Percentiles rank a stretch among this genome's conserved stretches.
phyloP scores from a whole-genome alignment of 2,797 vertebrate genomes.

The Chelidonichthys spinosus region DNA sequence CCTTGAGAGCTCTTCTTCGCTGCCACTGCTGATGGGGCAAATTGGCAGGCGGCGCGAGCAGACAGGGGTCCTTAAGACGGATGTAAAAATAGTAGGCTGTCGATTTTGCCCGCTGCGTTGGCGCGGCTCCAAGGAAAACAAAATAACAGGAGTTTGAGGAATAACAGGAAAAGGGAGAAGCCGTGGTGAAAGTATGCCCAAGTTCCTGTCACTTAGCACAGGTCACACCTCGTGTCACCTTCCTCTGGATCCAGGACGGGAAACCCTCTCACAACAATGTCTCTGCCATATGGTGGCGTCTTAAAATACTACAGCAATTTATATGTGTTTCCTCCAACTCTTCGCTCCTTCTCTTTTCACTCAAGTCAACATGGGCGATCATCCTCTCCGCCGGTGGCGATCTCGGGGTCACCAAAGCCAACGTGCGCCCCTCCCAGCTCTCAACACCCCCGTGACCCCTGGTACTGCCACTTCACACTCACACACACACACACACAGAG shows the following conservation, averaged over 20 bases:
- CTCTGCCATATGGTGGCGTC: slow-evolving; percentile 60
- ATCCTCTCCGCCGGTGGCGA: slow-evolving; percentile 42
- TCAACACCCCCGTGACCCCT: slow-evolving; percentile 43
- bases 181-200: slow-evolving; percentile 76
- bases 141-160: slow-evolving; percentile 78
- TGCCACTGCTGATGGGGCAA: slow-evolving; percentile 77
- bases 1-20: slow-evolving; percentile 68
- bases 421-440: slow-evolving; percentile 40
- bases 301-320: slow-evolving; percentile 45
- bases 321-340: slow-evolving; percentile 21
- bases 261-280: slow-evolving; percentile 62
- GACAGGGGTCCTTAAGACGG: slow-evolving; percentile 77
- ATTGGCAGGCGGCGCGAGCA: slow-evolving; percentile 71
- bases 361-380: slow-evolving; percentile 49
- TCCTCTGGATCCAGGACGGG: slow-evolving; percentile 61
- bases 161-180: slow-evolving; percentile 85
- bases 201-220: slow-evolving; percentile 79
- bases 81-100: slow-evolving; percentile 78
- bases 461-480: slow-evolving; percentile 34
- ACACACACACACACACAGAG: slow-evolving; percentile 18
- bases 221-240: slow-evolving; percentile 81
- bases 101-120: slow-evolving; percentile 74
- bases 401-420: slow-evolving; percentile 41
- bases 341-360: slow-evolving; percentile 13
- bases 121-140: slow-evolving; percentile 72